These are phyloP conservation scores for Dynastes grantii DNA, from an alignment of 2,888 invertebrate genomes.

Conservation along the genomic window DNA sequence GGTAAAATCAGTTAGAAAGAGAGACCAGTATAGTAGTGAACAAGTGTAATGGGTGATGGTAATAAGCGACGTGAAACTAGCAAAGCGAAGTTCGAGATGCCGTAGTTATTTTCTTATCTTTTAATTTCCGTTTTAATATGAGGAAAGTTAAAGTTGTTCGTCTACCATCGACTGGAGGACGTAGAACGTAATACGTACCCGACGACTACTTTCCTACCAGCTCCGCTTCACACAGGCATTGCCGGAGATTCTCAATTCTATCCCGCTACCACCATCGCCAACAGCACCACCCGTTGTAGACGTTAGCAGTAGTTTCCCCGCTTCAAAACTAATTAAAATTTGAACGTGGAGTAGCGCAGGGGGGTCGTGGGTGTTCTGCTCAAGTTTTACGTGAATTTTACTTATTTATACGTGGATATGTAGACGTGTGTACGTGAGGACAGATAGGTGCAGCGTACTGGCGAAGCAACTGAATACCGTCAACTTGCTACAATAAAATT, in stretches of 20 bases:
- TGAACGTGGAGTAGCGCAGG: constrained; percentile 62
- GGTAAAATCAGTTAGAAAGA: background rate
- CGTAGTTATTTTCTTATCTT: constrained; percentile 68
- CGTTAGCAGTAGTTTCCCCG: background rate
- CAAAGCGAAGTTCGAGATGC: background rate
- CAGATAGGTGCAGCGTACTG: too few relatives aligned
- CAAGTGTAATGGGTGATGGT: background rate
- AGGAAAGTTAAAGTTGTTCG: constrained; percentile 62
- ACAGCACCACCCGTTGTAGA: background rate
- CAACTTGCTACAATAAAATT: too few relatives aligned
- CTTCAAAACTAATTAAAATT: constrained; percentile 71
- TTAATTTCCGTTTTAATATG: constrained; percentile 71
- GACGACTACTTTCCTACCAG: background rate
- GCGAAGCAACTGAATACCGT: too few relatives aligned
- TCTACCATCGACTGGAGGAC: constrained; percentile 28
- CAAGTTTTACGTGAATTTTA: constrained; percentile 69
- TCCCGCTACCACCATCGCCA: background rate
- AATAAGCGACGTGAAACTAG: background rate
- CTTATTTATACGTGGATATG: constrained; percentile 65
- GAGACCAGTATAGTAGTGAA: background rate
- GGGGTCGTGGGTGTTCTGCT: constrained; percentile 50
- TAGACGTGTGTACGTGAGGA: too few relatives aligned
- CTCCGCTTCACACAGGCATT: background rate
- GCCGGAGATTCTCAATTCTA: background rate
- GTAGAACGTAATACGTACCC: background rate